Percentiles rank a stretch among this genome's conserved stretches.
Evolutionary conservation across 2,888 invertebrate species (phyloP).

Genomic region (Herminia tarsipennalis): DNA sequence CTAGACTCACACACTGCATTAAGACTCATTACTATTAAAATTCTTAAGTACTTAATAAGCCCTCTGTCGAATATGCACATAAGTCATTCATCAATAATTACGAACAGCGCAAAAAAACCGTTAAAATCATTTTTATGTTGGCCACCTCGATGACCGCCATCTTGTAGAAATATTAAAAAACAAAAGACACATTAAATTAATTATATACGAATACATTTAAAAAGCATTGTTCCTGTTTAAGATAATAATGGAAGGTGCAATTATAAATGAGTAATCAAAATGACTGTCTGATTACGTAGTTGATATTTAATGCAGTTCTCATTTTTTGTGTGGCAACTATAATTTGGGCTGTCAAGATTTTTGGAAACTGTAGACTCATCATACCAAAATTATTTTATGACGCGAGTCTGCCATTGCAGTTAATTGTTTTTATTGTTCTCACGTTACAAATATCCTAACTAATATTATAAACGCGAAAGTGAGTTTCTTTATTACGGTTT

Average conservation of each 20-base stretch:
- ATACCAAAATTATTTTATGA: too few relatives aligned
- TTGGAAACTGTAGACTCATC: too few relatives aligned
- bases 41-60: slow-evolving; percentile 11
- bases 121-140: slow-evolving; percentile 4
- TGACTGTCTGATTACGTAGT: slow-evolving; percentile 22
- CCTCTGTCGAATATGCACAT: background rate
- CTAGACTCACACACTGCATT: background rate
- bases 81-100: slow-evolving; percentile 10
- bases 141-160: slow-evolving; percentile 7
- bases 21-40: slow-evolving; percentile 1
- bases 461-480: too few relatives aligned
- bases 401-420: too few relatives aligned
- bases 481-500: too few relatives aligned
- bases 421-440: too few relatives aligned
- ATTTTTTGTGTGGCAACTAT: too few relatives aligned
- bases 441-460: too few relatives aligned
- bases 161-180: slow-evolving; percentile 1
- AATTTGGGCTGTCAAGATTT: too few relatives aligned
- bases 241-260: slow-evolving; percentile 29
- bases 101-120: slow-evolving; percentile 1
- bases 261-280: slow-evolving; percentile 35
- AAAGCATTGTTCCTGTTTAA: background rate
- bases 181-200: slow-evolving; percentile 10
- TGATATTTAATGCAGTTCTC: too few relatives aligned
- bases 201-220: slow-evolving; percentile 6